Evolutionary conservation across 1,140 invertebrate genomes (phyloP), one percentile per base, ranked within the genome.

Genomic region (Drosophila teissieri): DNA sequence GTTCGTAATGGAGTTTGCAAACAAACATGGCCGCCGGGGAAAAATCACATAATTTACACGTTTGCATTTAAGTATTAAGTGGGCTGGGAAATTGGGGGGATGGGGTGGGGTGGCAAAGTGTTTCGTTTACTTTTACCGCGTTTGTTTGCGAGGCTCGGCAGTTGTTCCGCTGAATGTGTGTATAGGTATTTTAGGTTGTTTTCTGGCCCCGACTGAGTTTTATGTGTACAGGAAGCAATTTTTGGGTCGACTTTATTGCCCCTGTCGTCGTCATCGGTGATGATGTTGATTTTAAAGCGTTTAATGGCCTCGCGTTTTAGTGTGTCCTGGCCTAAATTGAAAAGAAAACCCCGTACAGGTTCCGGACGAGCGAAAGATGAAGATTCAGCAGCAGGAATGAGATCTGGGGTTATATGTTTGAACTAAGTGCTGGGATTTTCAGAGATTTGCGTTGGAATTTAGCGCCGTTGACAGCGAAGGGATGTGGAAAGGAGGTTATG

Each of bases 11-110:
- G 84, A 88, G 83, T 88, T 88, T 89, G 83, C 83, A 83, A 88
- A 88, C 83, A 88, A 88, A 88, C 84, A 88, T 88, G 83, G 83
- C 83, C 83, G 83, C 83, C 83, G 83, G 83, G 84, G 83, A 88
- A 88, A 88, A 88, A 88, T 88, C 83, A 88, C 83, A 88, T 88
- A 88, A 88, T 88, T 88, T 88, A 88, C 83, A 88, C 83, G 83
- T 88, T 88, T 88, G 83, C 83, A 88, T 88, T 88, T 88, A 88
- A 88, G 83, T 88, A 88, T 88, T 88, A 88, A 88, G 83, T 89
- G 83, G 80, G 83, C 67, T 63, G 65, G 64, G 39, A 7, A 15
- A 54, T 10, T 15, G 24, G 37, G 3, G 3, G 10, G 17, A 42
- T 42, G 49, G 31, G 55, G 42, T 22, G 11, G 48, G 54, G 52